Base-by-base conservation (phyloP, 2,797 vertebrate genomes). In the Jordanella pulchra region DNA sequence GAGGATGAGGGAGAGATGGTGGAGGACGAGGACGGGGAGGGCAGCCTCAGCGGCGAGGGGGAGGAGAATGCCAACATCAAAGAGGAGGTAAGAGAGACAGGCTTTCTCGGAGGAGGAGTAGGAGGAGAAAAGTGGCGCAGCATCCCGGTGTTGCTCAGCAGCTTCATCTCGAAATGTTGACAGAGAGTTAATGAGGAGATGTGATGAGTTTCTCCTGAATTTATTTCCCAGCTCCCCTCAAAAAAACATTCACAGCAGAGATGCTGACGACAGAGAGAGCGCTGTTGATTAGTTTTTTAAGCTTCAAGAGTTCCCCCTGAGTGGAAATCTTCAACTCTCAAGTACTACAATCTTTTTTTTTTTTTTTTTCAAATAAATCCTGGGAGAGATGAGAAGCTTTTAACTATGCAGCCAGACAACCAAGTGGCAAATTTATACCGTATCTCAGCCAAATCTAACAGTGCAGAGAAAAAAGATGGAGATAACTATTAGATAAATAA, bases 51-150 rank as follows among this genome's bases (percentile, higher is more conserved):
- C 69, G 85, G 83, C 80, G 90, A 93, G 87, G 89, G 90, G 89
- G 91, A 93, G 91, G 93, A 94, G 89, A 90, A 88, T 44, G 76
- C 89, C 85, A 87, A 91, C 91, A 94, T 94, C 91, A 94, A 94
- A 93, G 93, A 92, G 92, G 93, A 94, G 93, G 93, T 94, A 90
- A 94, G 91, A 85, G 85, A 90, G 87, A 84, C 69, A 1, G 75
- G 73, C 83, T 90, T 84, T 86, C 90, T 90, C 87, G n/a, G 77
- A 87, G 79, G 89, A 83, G 86, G 81, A 86, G 83, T 71, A 90
- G 87, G 85, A 86, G 84, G 88, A 91, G 86, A 92, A 39, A 89
- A 89, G 88, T 89, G 84, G 86, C 86, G 85, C 81, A 88, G 83
- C 78, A 80, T 86, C 81, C 76, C 87, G 82, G 81, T 76, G 72